Evolutionary conservation across 2,113 vertebrate species (phyloP).

Genomic region (Pomatorhinus ruficollis): DNA sequence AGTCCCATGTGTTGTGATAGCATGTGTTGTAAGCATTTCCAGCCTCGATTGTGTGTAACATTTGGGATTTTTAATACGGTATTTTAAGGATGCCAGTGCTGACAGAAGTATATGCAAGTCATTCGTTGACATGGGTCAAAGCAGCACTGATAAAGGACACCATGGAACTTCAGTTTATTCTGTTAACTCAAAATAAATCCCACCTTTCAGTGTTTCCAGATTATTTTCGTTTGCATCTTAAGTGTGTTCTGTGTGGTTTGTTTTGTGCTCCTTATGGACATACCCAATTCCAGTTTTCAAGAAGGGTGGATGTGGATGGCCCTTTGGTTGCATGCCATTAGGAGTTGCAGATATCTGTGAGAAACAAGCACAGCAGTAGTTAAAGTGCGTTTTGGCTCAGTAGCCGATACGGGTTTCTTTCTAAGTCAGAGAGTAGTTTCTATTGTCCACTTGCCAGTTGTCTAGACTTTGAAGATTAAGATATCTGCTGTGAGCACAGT

Average conservation of each 20-base stretch:
- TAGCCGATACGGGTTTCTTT: not conserved
- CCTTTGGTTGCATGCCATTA: not conserved
- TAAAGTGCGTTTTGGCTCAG: constrained; percentile 28
- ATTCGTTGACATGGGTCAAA: not conserved
- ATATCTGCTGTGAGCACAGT: constrained; percentile 38
- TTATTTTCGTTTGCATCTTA: not conserved
- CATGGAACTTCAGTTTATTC: not conserved
- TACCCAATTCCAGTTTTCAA: not conserved
- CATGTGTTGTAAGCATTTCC: not conserved
- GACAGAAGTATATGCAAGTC: not conserved
- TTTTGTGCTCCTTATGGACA: not conserved
- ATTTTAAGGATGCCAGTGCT: not conserved
- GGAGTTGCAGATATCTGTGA: not conserved
- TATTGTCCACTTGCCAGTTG: constrained; percentile 62
- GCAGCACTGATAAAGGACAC: not conserved
- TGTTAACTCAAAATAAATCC: not conserved
- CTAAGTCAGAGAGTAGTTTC: constrained; percentile 26
- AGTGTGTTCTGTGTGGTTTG: not conserved
- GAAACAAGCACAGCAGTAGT: constrained; percentile 14
- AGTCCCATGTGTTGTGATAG: not conserved
- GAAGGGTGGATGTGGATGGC: not conserved
- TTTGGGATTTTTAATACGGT: not conserved
- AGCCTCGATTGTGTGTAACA: not conserved
- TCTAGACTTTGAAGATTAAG: constrained; percentile 59
- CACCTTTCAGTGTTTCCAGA: not conserved